Evolutionary conservation across 2,113 vertebrate species (phyloP), one percentile per base, ranked within the genome.

Genomic region (Taxidea taxus): DNA sequence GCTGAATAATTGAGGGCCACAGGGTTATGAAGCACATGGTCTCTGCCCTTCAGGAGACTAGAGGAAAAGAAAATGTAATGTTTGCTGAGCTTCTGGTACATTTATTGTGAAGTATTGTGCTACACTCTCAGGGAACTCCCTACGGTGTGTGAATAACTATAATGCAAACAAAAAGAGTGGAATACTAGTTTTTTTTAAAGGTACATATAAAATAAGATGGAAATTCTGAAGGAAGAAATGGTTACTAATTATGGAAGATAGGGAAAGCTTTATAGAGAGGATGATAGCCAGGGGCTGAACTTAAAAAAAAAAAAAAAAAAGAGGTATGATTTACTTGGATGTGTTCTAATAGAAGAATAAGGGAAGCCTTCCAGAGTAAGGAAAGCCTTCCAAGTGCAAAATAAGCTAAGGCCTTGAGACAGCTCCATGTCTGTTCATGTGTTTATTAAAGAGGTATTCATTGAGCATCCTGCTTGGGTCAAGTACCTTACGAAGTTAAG

Each of bases 301-400:
- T 91, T 81, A 68, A 68, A 18, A 66, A 60, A 29, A 62, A 60
- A 60, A 78, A 90, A 34, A n/a, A 66, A 66, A 80, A 90, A 6
- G 51, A 12, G 16, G 10, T 88, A 39, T 91, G 20, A 88, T 78
- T 84, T 94, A 54, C 51, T 54, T 78, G 7, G 39, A 87, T 64
- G 29, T 66, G 31, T 91, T 81, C 51, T 87, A 83, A 82, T 58
- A 81, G 66, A 87, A 94, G 54, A 64, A 27, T 86, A 83, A 87
- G 9, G 75, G 87, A 94, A 87, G 39, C 62, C 42, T 80, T 90
- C 44, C 27, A 82, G 51, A 64, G 34, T 86, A 83, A 87, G 9
- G 75, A 91, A 94, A 87, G 39, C 62, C 42, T 80, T 90, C 44
- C 20, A 82, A 87, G 47, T 58, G 49, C 37, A 94, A 94, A 96